These are phyloP conservation scores for Lateolabrax maculatus DNA, from an alignment of 2,797 vertebrate genomes.

Conservation along the genomic window DNA sequence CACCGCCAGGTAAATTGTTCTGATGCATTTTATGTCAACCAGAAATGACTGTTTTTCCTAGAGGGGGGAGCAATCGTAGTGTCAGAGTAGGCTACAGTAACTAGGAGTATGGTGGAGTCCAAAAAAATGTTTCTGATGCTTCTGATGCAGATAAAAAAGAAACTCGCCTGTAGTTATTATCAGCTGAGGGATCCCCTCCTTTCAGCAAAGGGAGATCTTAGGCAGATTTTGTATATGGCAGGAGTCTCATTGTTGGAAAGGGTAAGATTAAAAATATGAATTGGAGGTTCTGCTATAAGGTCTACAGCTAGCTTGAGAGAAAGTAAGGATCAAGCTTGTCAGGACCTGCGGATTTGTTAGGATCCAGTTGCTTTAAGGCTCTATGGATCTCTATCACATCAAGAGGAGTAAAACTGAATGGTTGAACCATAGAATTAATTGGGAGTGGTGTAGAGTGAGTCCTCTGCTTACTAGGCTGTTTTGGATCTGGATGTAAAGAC, in stretches of 20 bases:
- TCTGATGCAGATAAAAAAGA: too few relatives aligned
- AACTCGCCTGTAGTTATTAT: background rate
- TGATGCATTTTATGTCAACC: too few relatives aligned
- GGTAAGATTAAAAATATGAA: background rate
- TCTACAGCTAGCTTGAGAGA: background rate
- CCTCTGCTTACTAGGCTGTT: background rate
- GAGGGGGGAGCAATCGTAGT: too few relatives aligned
- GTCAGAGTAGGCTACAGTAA: too few relatives aligned
- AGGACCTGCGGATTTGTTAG: background rate
- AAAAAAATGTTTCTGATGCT: too few relatives aligned
- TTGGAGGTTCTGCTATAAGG: background rate
- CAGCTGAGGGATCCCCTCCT: background rate
- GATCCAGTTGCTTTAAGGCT: background rate
- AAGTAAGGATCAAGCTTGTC: slow-evolving; percentile 8
- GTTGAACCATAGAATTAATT: background rate
- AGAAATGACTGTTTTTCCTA: too few relatives aligned
- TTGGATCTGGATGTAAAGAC: background rate
- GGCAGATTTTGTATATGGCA: background rate
- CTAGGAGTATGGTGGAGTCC: too few relatives aligned
- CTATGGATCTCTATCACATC: background rate
- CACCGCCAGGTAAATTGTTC: too few relatives aligned
- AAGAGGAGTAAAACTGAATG: background rate
- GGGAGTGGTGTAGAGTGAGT: background rate
- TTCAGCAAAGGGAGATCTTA: background rate
- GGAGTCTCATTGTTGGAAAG: background rate